Evolutionary conservation across 1,140 invertebrate genomes (phyloP).

Genomic region (Ooceraea biroi): DNA sequence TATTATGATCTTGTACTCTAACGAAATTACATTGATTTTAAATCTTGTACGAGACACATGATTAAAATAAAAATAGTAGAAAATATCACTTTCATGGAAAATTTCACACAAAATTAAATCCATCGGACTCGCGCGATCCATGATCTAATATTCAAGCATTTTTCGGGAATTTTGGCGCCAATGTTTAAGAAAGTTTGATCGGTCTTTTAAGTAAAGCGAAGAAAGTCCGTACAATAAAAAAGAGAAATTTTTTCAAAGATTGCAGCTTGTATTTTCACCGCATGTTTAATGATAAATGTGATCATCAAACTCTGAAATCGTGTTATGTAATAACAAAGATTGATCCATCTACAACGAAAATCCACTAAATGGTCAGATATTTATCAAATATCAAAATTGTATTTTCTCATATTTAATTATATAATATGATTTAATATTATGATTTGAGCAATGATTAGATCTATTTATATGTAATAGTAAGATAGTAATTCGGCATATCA

Average conservation of each 20-base stretch:
- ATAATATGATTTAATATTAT: neutral
- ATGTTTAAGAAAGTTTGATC: constrained; percentile 73
- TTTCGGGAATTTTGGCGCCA: constrained; percentile 71
- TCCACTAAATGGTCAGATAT: neutral
- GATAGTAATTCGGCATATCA: neutral
- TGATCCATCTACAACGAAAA: too few relatives aligned
- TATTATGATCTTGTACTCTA: neutral
- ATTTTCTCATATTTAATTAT: constrained; percentile 5
- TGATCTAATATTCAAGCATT: constrained; percentile 30
- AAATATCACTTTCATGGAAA: neutral
- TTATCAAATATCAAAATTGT: neutral
- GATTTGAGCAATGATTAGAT: neutral
- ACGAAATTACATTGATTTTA: constrained; percentile 28
- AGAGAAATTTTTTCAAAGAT: constrained; percentile 62
- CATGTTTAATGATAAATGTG: constrained; percentile 26
- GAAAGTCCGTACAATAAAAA: constrained; percentile 68
- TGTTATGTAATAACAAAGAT: neutral
- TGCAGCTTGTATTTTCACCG: constrained; percentile 24
- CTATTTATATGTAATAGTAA: constrained; percentile 2
- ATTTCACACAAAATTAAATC: neutral
- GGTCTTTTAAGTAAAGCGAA: constrained; percentile 75
- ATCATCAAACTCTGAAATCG: neutral
- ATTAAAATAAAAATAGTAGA: constrained; percentile 18
- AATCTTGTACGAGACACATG: constrained; percentile 17
- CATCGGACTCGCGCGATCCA: neutral